Percentiles rank a stretch among this genome's conserved stretches.
Evolutionary conservation across 1,140 invertebrate genomes (phyloP).

Genomic region (Steinernema khuongi): DNA sequence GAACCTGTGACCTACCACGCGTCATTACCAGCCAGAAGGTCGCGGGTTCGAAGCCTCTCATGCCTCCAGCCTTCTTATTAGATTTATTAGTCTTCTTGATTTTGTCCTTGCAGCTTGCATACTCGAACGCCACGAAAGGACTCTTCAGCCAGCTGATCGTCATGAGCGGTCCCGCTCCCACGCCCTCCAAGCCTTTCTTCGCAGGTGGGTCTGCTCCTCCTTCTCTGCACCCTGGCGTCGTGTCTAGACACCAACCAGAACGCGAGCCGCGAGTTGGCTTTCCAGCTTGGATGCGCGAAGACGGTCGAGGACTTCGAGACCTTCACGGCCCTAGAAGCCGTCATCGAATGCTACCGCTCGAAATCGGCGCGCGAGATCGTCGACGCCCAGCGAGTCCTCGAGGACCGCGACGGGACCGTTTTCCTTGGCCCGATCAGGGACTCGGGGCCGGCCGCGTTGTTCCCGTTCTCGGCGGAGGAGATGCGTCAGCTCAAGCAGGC

Average conservation of each 20-base stretch:
- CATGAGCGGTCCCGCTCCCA: not conserved
- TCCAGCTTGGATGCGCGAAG: not conserved
- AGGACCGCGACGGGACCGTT: not conserved
- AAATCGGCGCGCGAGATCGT: not conserved
- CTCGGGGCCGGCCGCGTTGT: not conserved
- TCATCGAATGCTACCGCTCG: not conserved
- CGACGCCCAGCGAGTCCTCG: not conserved
- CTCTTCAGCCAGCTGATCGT: not conserved
- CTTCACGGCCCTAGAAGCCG: conserved; percentile 60
- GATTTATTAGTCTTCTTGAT: too few species aligned
- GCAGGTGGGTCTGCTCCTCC: not conserved
- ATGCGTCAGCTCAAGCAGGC: not conserved
- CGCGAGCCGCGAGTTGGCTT: not conserved
- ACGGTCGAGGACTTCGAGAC: not conserved
- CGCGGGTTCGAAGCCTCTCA: too few species aligned
- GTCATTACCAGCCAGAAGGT: too few species aligned
- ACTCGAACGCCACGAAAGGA: not conserved
- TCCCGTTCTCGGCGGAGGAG: not conserved
- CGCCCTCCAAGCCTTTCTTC: not conserved
- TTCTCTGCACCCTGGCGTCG: not conserved
- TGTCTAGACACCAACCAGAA: not conserved
- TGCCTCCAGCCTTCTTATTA: too few species aligned
- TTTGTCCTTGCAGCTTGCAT: not conserved
- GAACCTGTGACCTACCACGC: too few species aligned
- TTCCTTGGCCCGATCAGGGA: not conserved